phyloP scores from a whole-genome alignment of 2,888 invertebrate species.

The Adela reaumurella region DNA sequence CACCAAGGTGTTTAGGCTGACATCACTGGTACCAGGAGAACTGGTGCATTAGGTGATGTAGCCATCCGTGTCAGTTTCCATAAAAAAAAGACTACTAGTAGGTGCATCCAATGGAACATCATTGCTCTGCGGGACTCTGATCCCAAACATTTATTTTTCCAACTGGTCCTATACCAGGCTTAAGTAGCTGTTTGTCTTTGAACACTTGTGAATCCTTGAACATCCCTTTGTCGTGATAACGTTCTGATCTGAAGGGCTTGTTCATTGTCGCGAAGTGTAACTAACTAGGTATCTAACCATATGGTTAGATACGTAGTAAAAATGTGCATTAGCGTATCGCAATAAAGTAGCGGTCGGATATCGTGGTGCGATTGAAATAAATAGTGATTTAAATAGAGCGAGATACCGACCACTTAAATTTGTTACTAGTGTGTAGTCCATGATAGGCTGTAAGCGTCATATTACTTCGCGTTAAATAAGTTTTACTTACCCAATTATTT shows the following conservation, averaged over 20 bases:
- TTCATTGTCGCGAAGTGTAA: neutral
- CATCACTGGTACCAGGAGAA: too few species aligned
- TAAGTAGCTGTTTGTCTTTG: neutral
- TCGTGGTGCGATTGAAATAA: slow-evolving; percentile 22
- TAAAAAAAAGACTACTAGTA: too few species aligned
- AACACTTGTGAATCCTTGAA: neutral
- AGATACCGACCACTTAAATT: slow-evolving; percentile 40
- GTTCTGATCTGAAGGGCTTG: neutral
- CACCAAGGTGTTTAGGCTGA: too few species aligned
- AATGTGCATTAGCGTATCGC: neutral
- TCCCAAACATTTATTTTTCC: slow-evolving; percentile 21
- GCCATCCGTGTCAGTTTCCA: too few species aligned
- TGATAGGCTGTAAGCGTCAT: too few species aligned
- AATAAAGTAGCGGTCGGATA: slow-evolving; percentile 2
- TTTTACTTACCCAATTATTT: too few species aligned
- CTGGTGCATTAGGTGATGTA: too few species aligned
- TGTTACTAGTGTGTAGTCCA: slow-evolving; percentile 15
- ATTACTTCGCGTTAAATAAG: too few species aligned
- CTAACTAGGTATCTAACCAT: too few species aligned
- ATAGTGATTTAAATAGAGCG: slow-evolving; percentile 36
- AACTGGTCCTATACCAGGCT: slow-evolving; percentile 17
- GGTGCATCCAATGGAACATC: too few species aligned
- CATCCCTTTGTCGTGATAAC: neutral
- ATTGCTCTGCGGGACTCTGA: slow-evolving; percentile 16
- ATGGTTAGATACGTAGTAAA: neutral